Evolutionary conservation across 2,797 vertebrate species (phyloP).

Genomic region (Pipistrellus kuhlii): DNA sequence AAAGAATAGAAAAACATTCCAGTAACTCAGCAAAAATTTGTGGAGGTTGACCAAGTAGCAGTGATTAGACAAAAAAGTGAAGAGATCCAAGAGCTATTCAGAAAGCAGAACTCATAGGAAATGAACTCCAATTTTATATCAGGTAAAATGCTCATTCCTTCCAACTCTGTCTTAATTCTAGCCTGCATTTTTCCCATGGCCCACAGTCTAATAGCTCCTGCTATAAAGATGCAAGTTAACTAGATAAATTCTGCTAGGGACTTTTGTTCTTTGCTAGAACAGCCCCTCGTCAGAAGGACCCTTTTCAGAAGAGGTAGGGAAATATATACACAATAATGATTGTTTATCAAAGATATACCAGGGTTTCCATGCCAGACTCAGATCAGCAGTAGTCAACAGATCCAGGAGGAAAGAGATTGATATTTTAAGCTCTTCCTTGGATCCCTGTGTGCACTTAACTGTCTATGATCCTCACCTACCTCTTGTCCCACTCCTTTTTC

Average conservation of each 20-base stretch:
- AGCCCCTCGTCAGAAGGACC: background rate
- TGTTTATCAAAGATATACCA: background rate
- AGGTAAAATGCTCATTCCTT: background rate
- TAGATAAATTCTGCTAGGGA: background rate
- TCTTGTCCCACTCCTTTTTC: background rate
- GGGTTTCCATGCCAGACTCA: background rate
- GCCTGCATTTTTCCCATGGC: background rate
- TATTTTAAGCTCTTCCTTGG: background rate
- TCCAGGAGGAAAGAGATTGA: background rate
- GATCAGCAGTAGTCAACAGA: background rate
- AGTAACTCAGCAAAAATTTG: background rate
- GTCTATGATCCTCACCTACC: background rate
- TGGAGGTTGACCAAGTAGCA: background rate
- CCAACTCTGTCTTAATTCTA: background rate
- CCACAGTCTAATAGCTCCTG: background rate
- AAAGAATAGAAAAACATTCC: background rate
- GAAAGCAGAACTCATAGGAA: background rate
- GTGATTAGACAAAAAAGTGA: background rate
- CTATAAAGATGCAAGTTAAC: background rate
- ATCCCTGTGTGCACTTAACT: background rate
- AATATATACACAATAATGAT: background rate
- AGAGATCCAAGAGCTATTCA: conserved; percentile 6
- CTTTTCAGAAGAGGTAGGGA: background rate
- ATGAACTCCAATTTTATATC: background rate
- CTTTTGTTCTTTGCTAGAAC: background rate